Evolutionary conservation across 1,140 invertebrate genomes (phyloP).

Genomic region (Nautilus pompilius): DNA sequence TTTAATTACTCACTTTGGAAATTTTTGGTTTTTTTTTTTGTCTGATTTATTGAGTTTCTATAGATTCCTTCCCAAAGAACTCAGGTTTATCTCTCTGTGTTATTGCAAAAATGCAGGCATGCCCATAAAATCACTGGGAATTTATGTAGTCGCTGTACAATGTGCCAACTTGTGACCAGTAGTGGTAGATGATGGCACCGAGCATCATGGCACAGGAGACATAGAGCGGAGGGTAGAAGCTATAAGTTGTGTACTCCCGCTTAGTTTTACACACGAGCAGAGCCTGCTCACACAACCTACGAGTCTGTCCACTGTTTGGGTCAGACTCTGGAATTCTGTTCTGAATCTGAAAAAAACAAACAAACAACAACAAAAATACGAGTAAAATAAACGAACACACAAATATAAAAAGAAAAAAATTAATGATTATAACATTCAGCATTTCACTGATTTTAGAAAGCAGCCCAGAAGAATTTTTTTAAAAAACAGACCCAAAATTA

Average conservation of each 20-base stretch:
- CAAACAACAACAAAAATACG: not conserved
- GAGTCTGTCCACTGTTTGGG: slow-evolving; percentile 9
- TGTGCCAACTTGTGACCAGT: slow-evolving; percentile 22
- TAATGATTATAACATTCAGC: not conserved
- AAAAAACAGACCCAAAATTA: no score
- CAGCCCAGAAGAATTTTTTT: no score
- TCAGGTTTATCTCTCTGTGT: no score
- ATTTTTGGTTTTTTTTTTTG: no score
- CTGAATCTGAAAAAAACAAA: slow-evolving; percentile 20
- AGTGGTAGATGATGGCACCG: slow-evolving; percentile 30
- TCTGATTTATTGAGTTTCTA: no score
- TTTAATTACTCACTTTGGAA: no score
- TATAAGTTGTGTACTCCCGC: slow-evolving; percentile 21
- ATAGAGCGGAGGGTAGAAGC: slow-evolving; percentile 28
- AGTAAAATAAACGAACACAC: not conserved
- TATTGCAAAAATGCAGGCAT: no score
- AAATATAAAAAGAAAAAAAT: not conserved
- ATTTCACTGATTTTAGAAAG: not conserved
- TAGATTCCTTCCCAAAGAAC: no score
- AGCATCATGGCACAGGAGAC: slow-evolving; percentile 29
- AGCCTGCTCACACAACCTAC: slow-evolving; percentile 9
- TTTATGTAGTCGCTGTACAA: no score
- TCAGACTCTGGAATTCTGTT: slow-evolving; percentile 23
- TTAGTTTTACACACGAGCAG: slow-evolving; percentile 15
- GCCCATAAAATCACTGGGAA: no score